Evolutionary conservation across 2,888 invertebrate species (phyloP), one percentile per base, ranked within the genome.

Genomic region (Timema cristinae): DNA sequence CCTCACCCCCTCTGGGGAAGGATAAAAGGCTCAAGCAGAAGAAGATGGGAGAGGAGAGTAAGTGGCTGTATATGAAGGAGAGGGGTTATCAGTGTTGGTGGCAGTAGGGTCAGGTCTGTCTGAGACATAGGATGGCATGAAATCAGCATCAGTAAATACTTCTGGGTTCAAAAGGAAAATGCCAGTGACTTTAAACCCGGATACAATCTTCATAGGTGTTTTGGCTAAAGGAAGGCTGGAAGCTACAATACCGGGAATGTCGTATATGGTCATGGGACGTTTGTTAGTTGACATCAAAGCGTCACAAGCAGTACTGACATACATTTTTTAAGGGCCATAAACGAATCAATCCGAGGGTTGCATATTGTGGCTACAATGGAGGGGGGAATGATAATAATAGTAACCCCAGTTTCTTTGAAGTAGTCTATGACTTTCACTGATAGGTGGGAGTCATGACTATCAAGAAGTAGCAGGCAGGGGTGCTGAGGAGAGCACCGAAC

Each of bases 1-100:
- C 68, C 52, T 52, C 9, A 68, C 68, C 49, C n/a, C 50, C 51
- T 68, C 52, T 68, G 9, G 68, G 51, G 50, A 68, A 52, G 68
- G 51, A n/a, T n/a, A n/a, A n/a, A n/a, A n/a, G n/a, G 68, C 16
- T 8, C 59, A 48, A 6, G 56, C 16, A 69, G 7, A 69, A n/a
- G 32, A 56, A 15, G 61, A 16, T 61, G 61, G 56, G 11, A 56
- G 7, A 61, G 32, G 61, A 61, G 61, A n/a, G n/a, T n/a, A 47
- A 11, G 47, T 16, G 9, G 61, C 7, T 61, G 32, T 7, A 16
- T 16, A 15, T 61, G 52, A 52, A 52, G 52, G 9, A 52, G 52
- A 52, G 9, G 59, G 7, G 59, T 6, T 10, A 59, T 6, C 15
- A 59, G 5, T 7, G 32, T 10, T 59, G 59, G 7, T 6, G 59